These are phyloP conservation scores for Tipula helvola DNA, from an alignment of 2,888 invertebrate species.

Conservation along the genomic window DNA sequence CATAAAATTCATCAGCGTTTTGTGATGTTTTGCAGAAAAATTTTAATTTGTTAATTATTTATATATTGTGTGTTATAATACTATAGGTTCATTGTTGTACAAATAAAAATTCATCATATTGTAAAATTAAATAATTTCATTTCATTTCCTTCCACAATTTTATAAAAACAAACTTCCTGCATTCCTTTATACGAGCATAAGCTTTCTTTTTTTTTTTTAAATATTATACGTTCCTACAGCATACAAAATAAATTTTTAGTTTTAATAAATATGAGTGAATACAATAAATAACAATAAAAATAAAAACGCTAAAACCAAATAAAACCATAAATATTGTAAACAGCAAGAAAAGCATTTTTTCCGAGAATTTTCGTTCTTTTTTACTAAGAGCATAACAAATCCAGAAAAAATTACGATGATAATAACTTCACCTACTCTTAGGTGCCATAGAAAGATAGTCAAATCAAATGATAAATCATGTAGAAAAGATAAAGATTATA, in stretches of 20 bases:
- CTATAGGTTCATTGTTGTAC: background rate
- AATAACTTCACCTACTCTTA: background rate
- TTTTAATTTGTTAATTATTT: background rate
- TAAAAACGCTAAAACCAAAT: background rate
- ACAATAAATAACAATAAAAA: background rate
- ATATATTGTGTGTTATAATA: background rate
- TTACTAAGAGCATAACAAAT: background rate
- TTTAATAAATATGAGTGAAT: background rate
- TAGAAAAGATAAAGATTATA: background rate
- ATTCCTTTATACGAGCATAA: background rate
- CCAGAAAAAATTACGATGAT: background rate
- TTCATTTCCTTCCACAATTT: background rate
- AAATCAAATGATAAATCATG: background rate
- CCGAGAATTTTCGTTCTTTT: background rate
- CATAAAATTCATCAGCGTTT: background rate
- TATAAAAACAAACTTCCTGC: background rate
- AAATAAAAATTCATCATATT: background rate
- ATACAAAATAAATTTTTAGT: background rate
- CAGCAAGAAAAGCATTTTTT: background rate
- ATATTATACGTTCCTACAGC: background rate
- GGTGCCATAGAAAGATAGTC: background rate
- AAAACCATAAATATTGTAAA: background rate
- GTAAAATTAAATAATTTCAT: background rate
- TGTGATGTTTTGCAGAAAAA: too few relatives aligned
- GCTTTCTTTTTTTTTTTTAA: background rate